Conservation (phyloP, 2,113 vertebrate genomes). For the Menidia beryllina region DNA sequence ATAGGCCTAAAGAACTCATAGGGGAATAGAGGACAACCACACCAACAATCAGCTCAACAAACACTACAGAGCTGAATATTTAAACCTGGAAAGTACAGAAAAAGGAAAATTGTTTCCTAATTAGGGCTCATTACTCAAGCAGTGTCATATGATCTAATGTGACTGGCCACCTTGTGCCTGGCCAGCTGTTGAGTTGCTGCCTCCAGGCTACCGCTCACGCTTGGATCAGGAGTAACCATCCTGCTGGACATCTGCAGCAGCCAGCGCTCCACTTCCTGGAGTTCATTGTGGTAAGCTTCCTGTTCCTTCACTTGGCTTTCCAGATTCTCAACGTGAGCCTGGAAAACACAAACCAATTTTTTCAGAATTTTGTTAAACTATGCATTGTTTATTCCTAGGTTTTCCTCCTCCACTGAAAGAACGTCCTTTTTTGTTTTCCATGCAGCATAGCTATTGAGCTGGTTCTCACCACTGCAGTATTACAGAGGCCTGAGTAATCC, state of each 20-base stretch:
- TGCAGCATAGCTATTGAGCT: background rate
- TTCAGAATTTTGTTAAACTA: background rate
- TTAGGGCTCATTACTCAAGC: background rate
- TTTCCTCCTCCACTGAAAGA: background rate
- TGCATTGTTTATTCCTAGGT: background rate
- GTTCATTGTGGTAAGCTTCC: slow-evolving; percentile 90
- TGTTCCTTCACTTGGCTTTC: slow-evolving; percentile 91
- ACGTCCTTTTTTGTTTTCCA: background rate
- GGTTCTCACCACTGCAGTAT: slow-evolving; percentile 82
- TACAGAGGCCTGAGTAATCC: slow-evolving; percentile 87
- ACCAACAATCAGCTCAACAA: background rate
- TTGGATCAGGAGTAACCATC: slow-evolving; percentile 90
- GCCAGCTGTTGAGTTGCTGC: slow-evolving; percentile 94
- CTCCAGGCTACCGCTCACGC: slow-evolving; percentile 87
- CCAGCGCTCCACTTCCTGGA: slow-evolving; percentile 96
- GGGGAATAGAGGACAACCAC: background rate
- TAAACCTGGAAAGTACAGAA: background rate
- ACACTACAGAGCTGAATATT: background rate
- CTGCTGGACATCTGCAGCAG: slow-evolving; percentile 95
- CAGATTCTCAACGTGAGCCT: slow-evolving; percentile 86
- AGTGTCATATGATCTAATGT: slow-evolving; percentile 1
- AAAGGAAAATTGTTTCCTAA: background rate
- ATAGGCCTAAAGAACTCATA: background rate
- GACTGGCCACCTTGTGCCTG: slow-evolving; percentile 90
- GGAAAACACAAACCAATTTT: slow-evolving; percentile 5